A percentile compares a stretch with the other conserved stretches of the same genome.
Conservation (phyloP, 2,888 invertebrate species). For the Euzetes globulus region DNA sequence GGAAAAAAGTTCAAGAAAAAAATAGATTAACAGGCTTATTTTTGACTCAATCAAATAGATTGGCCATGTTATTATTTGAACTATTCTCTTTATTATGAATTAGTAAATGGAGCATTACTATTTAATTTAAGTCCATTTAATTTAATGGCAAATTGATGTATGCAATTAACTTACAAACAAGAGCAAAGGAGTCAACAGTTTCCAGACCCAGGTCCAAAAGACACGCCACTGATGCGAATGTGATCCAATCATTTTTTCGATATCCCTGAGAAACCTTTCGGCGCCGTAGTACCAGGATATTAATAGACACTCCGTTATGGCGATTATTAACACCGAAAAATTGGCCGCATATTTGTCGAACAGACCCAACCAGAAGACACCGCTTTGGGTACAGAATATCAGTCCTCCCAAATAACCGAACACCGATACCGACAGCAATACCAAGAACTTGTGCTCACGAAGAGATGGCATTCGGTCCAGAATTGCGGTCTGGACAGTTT, state of each 20-base stretch:
- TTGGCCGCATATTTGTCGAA: conserved; percentile 53
- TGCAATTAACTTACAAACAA: conserved; percentile 55
- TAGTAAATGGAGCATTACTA: not conserved
- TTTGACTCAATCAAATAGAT: no score
- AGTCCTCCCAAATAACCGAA: conserved; percentile 48
- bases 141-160: not conserved
- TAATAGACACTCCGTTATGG: conserved; percentile 55
- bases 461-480: conserved; percentile 52
- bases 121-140: not conserved
- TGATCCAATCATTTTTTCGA: conserved; percentile 51
- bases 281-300: conserved; percentile 53
- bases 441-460: conserved; percentile 46
- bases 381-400: conserved; percentile 45
- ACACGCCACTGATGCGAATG: conserved; percentile 59
- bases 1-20: no score
- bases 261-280: conserved; percentile 48
- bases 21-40: no score
- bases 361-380: conserved; percentile 51
- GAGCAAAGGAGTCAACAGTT: conserved; percentile 65
- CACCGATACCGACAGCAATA: conserved; percentile 46
- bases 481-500: conserved; percentile 53
- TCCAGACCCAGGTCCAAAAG: conserved; percentile 67
- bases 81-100: no score
- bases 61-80: no score
- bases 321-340: conserved; percentile 52